Conservation (phyloP, 2,797 vertebrate genomes). For the Protonibea diacanthus region DNA sequence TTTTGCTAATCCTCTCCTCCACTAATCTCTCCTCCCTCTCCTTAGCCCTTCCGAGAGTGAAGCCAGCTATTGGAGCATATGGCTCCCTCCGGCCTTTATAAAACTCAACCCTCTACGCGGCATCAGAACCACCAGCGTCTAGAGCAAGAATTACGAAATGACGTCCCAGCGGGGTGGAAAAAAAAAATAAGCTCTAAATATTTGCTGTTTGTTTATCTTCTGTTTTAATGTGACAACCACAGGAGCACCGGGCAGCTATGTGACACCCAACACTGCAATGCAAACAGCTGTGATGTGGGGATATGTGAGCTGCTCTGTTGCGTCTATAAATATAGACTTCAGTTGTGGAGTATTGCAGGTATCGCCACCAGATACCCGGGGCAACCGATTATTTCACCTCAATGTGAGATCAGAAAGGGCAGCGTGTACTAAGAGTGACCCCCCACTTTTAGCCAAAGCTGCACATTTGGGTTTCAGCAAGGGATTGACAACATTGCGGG, state of each 20-base stretch:
- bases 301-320: slow-evolving; percentile 74
- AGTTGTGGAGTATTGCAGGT: slow-evolving; percentile 77
- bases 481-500: background rate
- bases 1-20: slow-evolving; percentile 72
- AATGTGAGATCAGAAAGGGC: slow-evolving; percentile 54
- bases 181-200: slow-evolving; percentile 67
- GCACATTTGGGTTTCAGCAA: background rate
- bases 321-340: slow-evolving; percentile 84
- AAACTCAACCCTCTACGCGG: slow-evolving; percentile 57
- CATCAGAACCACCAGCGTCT: slow-evolving; percentile 56
- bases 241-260: slow-evolving; percentile 70
- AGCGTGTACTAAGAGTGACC: slow-evolving; percentile 19
- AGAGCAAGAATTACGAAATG: slow-evolving; percentile 57
- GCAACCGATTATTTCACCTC: slow-evolving; percentile 68
- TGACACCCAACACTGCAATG: slow-evolving; percentile 79
- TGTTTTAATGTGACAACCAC: slow-evolving; percentile 82
- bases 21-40: slow-evolving; percentile 67
- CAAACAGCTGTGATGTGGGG: slow-evolving; percentile 85
- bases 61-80: slow-evolving; percentile 75
- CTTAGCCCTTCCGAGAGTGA: no score
- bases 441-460: slow-evolving; percentile 13
- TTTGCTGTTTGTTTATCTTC: slow-evolving; percentile 79
- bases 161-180: slow-evolving; percentile 68
- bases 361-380: slow-evolving; percentile 80
- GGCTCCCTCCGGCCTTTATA: slow-evolving; percentile 73